phyloP scores from a whole-genome alignment of 1,140 invertebrate genomes.

The Pomacea maculata region DNA sequence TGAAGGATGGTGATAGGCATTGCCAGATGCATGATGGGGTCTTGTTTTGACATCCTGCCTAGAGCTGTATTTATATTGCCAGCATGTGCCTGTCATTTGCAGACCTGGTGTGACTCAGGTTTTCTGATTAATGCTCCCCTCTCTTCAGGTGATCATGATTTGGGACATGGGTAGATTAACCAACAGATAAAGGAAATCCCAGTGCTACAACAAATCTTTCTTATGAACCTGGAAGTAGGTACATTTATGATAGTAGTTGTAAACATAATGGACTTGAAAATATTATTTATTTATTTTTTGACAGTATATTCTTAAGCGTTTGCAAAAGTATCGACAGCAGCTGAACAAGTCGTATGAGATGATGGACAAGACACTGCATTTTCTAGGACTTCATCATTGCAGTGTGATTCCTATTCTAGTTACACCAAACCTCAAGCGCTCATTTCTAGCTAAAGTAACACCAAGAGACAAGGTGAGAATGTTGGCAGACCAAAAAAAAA shows the following conservation, averaged over 20 bases:
- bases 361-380: neutral
- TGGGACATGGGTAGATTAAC: too few relatives aligned
- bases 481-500: too few relatives aligned
- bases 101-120: too few relatives aligned
- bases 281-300: neutral
- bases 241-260: neutral
- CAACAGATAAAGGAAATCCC: too few relatives aligned
- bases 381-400: constrained; percentile 8
- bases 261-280: neutral
- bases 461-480: constrained; percentile 16
- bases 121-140: too few relatives aligned
- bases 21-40: too few relatives aligned
- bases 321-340: constrained; percentile 10
- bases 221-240: neutral
- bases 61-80: too few relatives aligned
- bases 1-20: too few relatives aligned
- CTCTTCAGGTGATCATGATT: too few relatives aligned
- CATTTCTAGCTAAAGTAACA: constrained; percentile 13
- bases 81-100: too few relatives aligned
- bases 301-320: constrained; percentile 22
- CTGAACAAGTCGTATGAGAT: constrained; percentile 1
- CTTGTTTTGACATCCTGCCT: too few relatives aligned
- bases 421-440: constrained; percentile 19
- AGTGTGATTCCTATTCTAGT: neutral
- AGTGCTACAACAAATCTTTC: neutral